phyloP scores from a whole-genome alignment of 2,113 vertebrate species.

The Xyliphius kryptos region DNA sequence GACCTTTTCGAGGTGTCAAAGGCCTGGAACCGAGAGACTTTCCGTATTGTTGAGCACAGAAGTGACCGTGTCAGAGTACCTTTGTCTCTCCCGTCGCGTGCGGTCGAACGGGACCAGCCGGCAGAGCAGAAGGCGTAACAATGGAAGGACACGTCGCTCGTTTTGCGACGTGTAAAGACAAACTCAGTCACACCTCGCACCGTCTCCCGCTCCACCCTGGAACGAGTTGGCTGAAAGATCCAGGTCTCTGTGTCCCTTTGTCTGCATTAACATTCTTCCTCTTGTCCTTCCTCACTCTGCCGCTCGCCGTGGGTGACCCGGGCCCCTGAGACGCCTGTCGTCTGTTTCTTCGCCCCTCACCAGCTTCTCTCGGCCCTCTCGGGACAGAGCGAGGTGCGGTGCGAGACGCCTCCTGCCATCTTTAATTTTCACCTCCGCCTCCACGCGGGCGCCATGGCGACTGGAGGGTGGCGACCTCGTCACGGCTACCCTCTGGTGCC shows the following conservation, averaged over 20 bases:
- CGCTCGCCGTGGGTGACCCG: slow-evolving; percentile 34
- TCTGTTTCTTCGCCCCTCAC: slow-evolving; percentile 24
- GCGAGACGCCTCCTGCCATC: slow-evolving; percentile 51
- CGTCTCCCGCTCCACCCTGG: slow-evolving; percentile 44
- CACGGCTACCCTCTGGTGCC: slow-evolving; percentile 36
- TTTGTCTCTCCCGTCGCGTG: slow-evolving; percentile 22
- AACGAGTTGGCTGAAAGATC: slow-evolving; percentile 52
- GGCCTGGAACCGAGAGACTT: slow-evolving; percentile 7
- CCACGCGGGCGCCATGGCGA: slow-evolving; percentile 40
- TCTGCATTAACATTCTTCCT: background rate
- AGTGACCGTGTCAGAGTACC: slow-evolving; percentile 12
- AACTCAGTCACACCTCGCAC: slow-evolving; percentile 36
- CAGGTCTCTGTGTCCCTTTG: slow-evolving; percentile 39
- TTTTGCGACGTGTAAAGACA: slow-evolving; percentile 44
- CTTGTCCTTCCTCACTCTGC: slow-evolving; percentile 1
- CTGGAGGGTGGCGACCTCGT: slow-evolving; percentile 39
- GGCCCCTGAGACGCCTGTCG: slow-evolving; percentile 47
- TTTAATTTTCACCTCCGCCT: slow-evolving; percentile 52
- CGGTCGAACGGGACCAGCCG: slow-evolving; percentile 6
- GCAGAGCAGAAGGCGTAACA: slow-evolving; percentile 38
- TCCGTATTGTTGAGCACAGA: slow-evolving; percentile 17
- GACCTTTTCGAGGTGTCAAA: slow-evolving; percentile 5
- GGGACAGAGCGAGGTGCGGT: slow-evolving; percentile 42
- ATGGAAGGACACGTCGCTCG: slow-evolving; percentile 46
- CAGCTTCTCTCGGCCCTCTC: slow-evolving; percentile 16